A percentile compares a stretch with the other conserved stretches of the same genome.
Evolutionary conservation across 1,140 invertebrate species (phyloP).

Genomic region (Patella vulgata): DNA sequence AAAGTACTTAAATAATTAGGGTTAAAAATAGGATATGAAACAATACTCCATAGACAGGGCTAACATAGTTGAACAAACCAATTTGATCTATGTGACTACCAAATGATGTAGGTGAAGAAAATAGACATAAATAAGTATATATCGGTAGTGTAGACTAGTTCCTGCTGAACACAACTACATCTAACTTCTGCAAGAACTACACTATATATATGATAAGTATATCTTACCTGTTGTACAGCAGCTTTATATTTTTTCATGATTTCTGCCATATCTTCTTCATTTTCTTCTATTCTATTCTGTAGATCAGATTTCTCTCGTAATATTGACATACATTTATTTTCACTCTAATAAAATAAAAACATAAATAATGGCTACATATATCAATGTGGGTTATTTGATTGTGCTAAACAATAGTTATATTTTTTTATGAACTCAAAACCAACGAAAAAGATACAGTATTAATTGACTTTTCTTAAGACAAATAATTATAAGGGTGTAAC

Average conservation of each 20-base stretch:
- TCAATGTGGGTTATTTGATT: too few relatives aligned
- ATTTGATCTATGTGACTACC: too few relatives aligned
- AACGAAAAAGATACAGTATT: too few relatives aligned
- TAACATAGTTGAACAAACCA: too few relatives aligned
- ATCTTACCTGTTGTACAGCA: constrained; percentile 79
- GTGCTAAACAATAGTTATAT: too few relatives aligned
- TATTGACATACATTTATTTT: constrained; percentile 79
- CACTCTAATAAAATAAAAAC: constrained; percentile 67
- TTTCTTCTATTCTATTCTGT: constrained; percentile 86
- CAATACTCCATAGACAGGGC: too few relatives aligned
- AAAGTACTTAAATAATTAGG: too few relatives aligned
- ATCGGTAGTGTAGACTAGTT: background rate
- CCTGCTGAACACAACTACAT: background rate
- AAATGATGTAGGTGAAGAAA: constrained; percentile 6
- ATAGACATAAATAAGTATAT: constrained; percentile 8
- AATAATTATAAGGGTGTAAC: too few relatives aligned
- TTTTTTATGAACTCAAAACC: too few relatives aligned
- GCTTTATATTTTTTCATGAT: constrained; percentile 92
- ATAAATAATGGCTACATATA: too few relatives aligned
- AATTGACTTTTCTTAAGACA: too few relatives aligned
- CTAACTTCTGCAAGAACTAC: background rate
- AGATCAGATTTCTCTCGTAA: constrained; percentile 83
- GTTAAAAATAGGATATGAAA: too few relatives aligned
- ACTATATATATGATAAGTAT: background rate
- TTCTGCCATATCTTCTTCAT: constrained; percentile 90